Percentiles rank a stretch among this genome's conserved stretches.
phyloP scores from a whole-genome alignment of 2,113 vertebrate genomes.

The Tinamus guttatus region DNA sequence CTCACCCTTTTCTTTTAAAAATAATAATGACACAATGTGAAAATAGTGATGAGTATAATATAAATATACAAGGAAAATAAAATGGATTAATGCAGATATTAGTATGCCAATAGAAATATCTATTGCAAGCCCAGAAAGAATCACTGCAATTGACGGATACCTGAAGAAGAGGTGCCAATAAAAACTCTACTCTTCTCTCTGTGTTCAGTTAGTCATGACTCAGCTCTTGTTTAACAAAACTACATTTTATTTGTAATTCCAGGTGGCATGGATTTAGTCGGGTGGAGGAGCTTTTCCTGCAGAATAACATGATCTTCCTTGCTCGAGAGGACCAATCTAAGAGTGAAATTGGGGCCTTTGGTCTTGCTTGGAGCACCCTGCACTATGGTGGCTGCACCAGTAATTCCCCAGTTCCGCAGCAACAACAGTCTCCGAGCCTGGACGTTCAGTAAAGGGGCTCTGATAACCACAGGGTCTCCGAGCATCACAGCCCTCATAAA shows the following conservation, averaged over 20 bases:
- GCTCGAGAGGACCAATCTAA: neutral
- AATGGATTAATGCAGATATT: neutral
- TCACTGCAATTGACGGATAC: fast-evolving
- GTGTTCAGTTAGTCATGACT: neutral
- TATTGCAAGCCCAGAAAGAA: neutral
- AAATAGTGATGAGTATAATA: neutral
- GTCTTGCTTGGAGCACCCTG: neutral
- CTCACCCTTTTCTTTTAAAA: neutral
- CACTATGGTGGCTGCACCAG: neutral
- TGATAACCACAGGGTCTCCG: neutral
- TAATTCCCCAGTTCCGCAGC: neutral
- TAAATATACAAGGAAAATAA: neutral
- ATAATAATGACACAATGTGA: neutral
- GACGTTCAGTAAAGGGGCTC: neutral
- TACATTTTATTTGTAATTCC: neutral
- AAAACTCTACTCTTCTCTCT: neutral
- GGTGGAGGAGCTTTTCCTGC: neutral
- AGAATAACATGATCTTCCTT: neutral
- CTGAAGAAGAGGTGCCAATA: neutral
- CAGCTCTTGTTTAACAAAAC: neutral
- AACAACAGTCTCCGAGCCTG: neutral
- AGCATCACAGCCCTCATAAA: neutral
- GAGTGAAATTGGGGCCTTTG: neutral
- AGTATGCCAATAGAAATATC: neutral
- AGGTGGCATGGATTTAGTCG: neutral